Base-by-base conservation (phyloP, 2,113 vertebrate genomes). In the Antigone vipio region DNA sequence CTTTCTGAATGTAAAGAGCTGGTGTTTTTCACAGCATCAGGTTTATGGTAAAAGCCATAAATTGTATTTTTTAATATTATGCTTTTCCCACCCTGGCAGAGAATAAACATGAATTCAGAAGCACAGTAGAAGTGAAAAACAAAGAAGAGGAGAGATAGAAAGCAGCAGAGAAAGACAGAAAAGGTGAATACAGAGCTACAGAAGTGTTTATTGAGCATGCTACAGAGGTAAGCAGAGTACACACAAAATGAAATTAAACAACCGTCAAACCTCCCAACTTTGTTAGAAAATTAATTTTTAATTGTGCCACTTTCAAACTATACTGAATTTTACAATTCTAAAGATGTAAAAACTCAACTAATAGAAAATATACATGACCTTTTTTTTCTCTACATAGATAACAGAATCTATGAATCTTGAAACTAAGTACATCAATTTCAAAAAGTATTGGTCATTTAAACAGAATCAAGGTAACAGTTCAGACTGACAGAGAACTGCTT, bases 131-230 rank as follows among this genome's bases (percentile, higher is more conserved):
- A 98, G 98, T 98, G 98, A 96, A 98, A 98, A 98, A 98, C 98
- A 98, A 98, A 98, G 98, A 98, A 94, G 93, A 97, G 73, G 86
- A 98, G 97, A 98, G 98, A 98, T 91, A 97, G 98, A 97, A 98
- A 98, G 98, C 98, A 98, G 98, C 97, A 98, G 98, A 98, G 98
- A 98, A 97, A 99, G 98, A 98, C 98, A 98, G 98, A 98, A 98
- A 96, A 98, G 98, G 98, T 98, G 98, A 98, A 98, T 97, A 98
- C 97, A 99, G 98, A 99, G 98, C 99, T 99, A 99, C 98, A 98
- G 98, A 99, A 99, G 98, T 98, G 98, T 99, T 99, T 99, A 99
- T 99, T 99, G 98, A 98, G 98, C 99, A 99, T 99, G 99, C 99
- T 99, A 99, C 99, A 99, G 98, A 99, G 97, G 98, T 98, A 98